Conservation (phyloP, 2,888 invertebrate species). For the Euclidia mi region DNA sequence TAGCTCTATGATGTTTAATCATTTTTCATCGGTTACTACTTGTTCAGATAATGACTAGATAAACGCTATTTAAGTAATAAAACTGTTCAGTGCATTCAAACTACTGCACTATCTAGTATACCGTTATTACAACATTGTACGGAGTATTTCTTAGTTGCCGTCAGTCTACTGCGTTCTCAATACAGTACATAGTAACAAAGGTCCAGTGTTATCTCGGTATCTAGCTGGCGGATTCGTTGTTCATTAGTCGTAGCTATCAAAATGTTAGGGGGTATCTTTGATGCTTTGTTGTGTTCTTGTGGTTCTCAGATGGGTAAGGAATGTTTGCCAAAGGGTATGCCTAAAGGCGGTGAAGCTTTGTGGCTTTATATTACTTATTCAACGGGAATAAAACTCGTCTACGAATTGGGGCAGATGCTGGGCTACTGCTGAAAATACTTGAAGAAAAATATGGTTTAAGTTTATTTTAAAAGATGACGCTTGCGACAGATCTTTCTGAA, state of each 20-base stretch:
- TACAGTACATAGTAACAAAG: constrained; percentile 11
- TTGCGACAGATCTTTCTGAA: too few species aligned
- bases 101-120: constrained; percentile 2
- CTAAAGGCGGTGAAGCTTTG: too few species aligned
- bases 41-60: not conserved
- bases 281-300: too few species aligned
- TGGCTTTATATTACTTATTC: too few species aligned
- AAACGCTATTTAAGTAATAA: constrained; percentile 7
- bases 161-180: constrained; percentile 4
- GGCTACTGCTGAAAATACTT: too few species aligned
- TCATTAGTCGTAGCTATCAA: not conserved
- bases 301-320: too few species aligned
- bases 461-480: too few species aligned
- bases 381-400: too few species aligned
- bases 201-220: not conserved
- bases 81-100: constrained; percentile 1
- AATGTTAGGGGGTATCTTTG: not conserved
- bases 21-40: not conserved
- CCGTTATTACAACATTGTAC: constrained; percentile 20
- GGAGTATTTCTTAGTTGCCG: not conserved
- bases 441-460: too few species aligned
- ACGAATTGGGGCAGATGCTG: too few species aligned
- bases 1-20: too few species aligned
- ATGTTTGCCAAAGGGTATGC: too few species aligned
- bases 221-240: not conserved